Evolutionary conservation across 2,113 vertebrate genomes (phyloP), one percentile per base, ranked within the genome.

Genomic region (Arenaria interpres): DNA sequence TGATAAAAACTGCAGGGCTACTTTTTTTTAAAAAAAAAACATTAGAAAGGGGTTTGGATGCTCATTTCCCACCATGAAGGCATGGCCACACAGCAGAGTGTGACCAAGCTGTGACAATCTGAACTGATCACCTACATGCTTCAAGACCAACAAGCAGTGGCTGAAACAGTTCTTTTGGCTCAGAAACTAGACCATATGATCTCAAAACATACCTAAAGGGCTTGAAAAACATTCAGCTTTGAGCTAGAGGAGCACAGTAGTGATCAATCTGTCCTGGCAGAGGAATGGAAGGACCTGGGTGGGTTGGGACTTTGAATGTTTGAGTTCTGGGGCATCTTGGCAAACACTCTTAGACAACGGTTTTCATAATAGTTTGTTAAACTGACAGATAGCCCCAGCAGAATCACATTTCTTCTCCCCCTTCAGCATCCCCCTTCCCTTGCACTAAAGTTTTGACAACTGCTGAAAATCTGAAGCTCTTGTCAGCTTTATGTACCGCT

Each of bases 1-100:
- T 90, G 57, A 92, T 73, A 94, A 97, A 95, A 93, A 92, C 83
- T 45, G 21, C 18, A 72, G 33, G 64, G 68, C 43, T 59, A 25
- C 14, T 75, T 13, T 41, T 22, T 41, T 74, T 75, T 32, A 14
- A 23, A n/a, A n/a, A n/a, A n/a, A n/a, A n/a, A n/a, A 8, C 19
- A 76, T 80, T 62, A 72, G 41, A 57, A 84, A 60, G 46, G 35
- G 20, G 0, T 89, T 95, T 78, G 39, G 22, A 57, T 27, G n/a
- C 45, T 53, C 66, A 62, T 33, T 22, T 89, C 86, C 41, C 53
- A 57, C 39, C 10, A 21, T 0, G 0, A 59, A 84, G 84, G 18
- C 64, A 71, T 0, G 0, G 51, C 46, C 91, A 89, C 84, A 12
- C 69, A 39, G 88, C 48, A 80, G 57, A 85, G 32, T 6, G 1